phyloP scores from a whole-genome alignment of 30 jellyfish, hydroid and myxozoan species.

The Pelagia noctiluca region DNA sequence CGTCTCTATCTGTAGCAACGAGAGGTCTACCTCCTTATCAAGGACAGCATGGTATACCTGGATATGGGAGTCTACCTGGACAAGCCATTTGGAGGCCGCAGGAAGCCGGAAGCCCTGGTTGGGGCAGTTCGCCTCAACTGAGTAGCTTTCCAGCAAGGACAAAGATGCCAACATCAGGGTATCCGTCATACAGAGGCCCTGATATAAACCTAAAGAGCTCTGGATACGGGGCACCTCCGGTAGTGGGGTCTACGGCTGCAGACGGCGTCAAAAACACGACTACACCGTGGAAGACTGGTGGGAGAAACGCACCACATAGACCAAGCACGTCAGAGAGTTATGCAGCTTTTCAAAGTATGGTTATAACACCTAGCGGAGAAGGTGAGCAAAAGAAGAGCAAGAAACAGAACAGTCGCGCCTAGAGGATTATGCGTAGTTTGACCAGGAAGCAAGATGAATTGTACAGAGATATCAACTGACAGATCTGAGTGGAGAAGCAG shows the following conservation, averaged over 20 bases:
- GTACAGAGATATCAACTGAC: too few species aligned
- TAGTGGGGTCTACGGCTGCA: neutral
- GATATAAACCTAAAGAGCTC: neutral
- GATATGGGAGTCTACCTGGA: neutral
- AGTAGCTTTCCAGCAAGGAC: constrained; percentile 25
- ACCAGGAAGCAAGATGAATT: too few species aligned
- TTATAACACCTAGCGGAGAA: constrained; percentile 26
- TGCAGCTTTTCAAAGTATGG: constrained; percentile 80
- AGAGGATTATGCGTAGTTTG: neutral
- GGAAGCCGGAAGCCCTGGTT: constrained; percentile 11
- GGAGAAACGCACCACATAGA: constrained; percentile 20
- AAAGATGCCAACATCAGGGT: constrained; percentile 20
- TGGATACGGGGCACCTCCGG: neutral
- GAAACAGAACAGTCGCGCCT: neutral
- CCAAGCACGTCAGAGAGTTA: constrained; percentile 59
- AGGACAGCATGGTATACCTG: constrained; percentile 24
- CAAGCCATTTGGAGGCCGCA: constrained; percentile 61
- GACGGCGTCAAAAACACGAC: constrained; percentile 1
- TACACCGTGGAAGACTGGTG: constrained; percentile 9
- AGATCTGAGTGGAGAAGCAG: too few species aligned
- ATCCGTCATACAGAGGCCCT: constrained; percentile 4
- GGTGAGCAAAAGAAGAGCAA: neutral
- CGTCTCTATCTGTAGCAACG: constrained; percentile 4
- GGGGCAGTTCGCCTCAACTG: constrained; percentile 43
- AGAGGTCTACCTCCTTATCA: constrained; percentile 53